These are phyloP conservation scores for Tyrannus savana DNA, from an alignment of 2,113 vertebrate species.

Conservation along the genomic window DNA sequence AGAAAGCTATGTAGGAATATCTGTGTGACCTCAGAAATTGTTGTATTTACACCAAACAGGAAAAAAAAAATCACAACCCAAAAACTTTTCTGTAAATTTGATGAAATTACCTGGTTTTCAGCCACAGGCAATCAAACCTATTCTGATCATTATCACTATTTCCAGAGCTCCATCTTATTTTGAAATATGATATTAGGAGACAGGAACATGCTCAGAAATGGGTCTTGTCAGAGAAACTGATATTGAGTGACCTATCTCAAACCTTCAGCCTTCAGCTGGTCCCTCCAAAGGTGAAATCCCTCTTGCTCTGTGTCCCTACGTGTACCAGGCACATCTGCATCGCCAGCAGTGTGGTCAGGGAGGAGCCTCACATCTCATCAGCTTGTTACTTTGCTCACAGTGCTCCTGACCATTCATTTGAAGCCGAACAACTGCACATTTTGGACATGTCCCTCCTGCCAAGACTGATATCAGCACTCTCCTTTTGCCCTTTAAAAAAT, in stretches of 20 bases:
- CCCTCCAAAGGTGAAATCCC: neutral
- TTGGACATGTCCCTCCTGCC: neutral
- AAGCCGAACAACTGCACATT: neutral
- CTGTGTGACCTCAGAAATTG: neutral
- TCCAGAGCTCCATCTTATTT: neutral
- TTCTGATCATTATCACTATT: neutral
- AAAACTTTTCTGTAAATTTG: neutral
- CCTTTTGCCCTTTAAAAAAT: neutral
- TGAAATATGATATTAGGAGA: neutral
- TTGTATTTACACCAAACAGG: neutral
- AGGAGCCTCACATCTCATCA: neutral
- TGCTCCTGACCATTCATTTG: neutral
- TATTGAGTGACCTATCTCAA: rapidly evolving
- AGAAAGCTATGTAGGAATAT: neutral
- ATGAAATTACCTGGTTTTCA: neutral
- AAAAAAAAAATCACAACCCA: neutral
- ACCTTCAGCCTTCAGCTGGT: neutral
- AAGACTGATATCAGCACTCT: neutral
- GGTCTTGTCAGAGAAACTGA: neutral
- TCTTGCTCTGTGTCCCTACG: rapidly evolving
- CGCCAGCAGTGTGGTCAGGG: too few relatives aligned
- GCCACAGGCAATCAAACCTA: neutral
- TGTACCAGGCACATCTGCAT: too few relatives aligned
- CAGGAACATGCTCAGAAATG: neutral
- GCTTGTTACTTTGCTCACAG: neutral